These are phyloP conservation scores for Mesitornis unicolor DNA, from an alignment of 2,113 vertebrate species.

Conservation along the genomic window DNA sequence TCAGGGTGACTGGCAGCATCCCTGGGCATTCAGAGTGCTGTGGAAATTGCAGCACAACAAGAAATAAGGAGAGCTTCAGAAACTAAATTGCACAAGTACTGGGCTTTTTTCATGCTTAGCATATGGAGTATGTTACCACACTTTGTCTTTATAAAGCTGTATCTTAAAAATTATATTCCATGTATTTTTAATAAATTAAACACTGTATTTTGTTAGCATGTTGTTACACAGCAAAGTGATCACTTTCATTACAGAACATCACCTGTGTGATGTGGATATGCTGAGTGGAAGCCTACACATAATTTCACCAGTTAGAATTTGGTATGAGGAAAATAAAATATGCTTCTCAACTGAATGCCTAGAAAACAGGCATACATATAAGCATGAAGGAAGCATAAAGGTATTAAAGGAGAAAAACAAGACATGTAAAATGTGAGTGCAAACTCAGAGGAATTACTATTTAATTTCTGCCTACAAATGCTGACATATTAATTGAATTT, in stretches of 20 bases:
- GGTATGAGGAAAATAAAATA: neutral
- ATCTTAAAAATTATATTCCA: neutral
- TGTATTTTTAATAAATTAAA: neutral
- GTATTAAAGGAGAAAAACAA: neutral
- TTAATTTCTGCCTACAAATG: neutral
- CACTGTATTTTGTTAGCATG: neutral
- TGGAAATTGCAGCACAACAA: neutral
- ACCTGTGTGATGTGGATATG: neutral
- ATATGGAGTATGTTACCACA: neutral
- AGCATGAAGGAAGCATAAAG: neutral
- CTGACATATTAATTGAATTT: slow-evolving; percentile 29
- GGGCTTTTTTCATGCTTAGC: neutral
- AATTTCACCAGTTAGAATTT: neutral
- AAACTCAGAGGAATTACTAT: neutral
- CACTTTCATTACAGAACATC: neutral
- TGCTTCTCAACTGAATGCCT: neutral
- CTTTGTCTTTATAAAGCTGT: neutral
- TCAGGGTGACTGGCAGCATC: neutral
- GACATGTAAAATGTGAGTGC: neutral
- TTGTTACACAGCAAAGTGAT: neutral
- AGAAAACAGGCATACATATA: neutral
- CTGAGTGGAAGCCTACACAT: neutral
- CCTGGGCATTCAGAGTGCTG: neutral
- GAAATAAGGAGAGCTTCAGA: neutral
- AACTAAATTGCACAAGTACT: neutral